Conservation (phyloP, 2,888 invertebrate species). For the Drosophila ustulata region DNA sequence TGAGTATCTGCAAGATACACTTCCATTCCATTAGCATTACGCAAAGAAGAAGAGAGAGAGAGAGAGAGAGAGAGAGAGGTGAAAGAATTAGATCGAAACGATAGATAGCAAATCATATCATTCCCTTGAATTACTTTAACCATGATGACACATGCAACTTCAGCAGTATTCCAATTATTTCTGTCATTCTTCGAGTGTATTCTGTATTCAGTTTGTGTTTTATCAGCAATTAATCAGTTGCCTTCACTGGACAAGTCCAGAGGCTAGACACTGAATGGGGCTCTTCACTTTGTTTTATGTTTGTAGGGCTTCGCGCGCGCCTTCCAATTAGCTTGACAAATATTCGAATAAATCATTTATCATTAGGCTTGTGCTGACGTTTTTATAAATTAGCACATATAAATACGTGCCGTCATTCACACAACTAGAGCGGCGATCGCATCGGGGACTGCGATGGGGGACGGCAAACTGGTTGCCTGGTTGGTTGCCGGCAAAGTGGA, state of each 20-base stretch:
- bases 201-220: not conserved
- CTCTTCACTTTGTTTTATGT: not conserved
- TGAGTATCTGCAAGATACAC: slow-evolving; percentile 19
- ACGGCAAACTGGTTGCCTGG: slow-evolving; percentile 62
- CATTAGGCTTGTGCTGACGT: slow-evolving; percentile 57
- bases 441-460: not conserved
- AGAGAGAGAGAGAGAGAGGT: not conserved
- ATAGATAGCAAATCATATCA: slow-evolving; percentile 4
- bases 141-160: slow-evolving; percentile 23
- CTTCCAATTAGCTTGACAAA: slow-evolving; percentile 64
- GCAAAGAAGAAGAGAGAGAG: slow-evolving; percentile 8
- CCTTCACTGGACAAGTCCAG: slow-evolving; percentile 5
- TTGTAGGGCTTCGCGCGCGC: slow-evolving; percentile 53
- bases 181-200: not conserved
- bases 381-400: slow-evolving; percentile 55
- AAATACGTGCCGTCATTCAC: slow-evolving; percentile 54
- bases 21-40: slow-evolving; percentile 37
- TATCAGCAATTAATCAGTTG: slow-evolving; percentile 38
- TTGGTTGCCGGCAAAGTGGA: slow-evolving; percentile 48
- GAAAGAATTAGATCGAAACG: slow-evolving; percentile 14
- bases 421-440: not conserved
- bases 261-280: not conserved
- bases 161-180: slow-evolving; percentile 13
- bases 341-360: slow-evolving; percentile 69
- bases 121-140: slow-evolving; percentile 20